These are phyloP conservation scores for Erythrocercus mccallii DNA, from an alignment of 2,113 vertebrate species.

Conservation along the genomic window DNA sequence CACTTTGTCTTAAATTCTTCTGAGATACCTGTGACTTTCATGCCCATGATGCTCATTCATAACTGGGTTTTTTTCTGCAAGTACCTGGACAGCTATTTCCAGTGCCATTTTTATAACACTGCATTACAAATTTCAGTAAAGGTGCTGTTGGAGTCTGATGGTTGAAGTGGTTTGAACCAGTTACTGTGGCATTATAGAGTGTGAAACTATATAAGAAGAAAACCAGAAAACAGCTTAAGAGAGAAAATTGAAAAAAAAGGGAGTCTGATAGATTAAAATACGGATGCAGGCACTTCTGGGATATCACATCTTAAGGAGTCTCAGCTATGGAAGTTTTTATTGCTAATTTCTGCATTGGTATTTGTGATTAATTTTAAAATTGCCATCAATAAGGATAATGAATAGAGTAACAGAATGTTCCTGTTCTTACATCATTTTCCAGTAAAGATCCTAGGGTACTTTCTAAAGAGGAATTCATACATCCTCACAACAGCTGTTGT, in stretches of 20 bases:
- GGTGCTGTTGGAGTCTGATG: background rate
- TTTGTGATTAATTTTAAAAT: background rate
- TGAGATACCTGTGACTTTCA: background rate
- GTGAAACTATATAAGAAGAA: background rate
- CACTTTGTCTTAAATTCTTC: background rate
- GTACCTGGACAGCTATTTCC: background rate
- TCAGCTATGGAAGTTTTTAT: background rate
- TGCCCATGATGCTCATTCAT: background rate
- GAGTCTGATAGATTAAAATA: background rate
- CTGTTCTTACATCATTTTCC: background rate
- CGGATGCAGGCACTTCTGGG: fast-evolving
- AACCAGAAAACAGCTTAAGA: background rate
- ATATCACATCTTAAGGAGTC: background rate
- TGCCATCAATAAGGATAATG: background rate
- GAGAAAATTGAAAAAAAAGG: background rate
- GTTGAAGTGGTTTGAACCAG: background rate
- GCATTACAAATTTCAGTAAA: background rate
- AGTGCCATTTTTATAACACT: background rate
- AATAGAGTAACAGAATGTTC: background rate
- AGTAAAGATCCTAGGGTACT: background rate
- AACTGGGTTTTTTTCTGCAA: background rate
- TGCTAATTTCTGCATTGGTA: background rate
- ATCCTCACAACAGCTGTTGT: background rate
- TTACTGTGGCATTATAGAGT: background rate
- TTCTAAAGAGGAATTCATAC: background rate